Percentiles rank a stretch among this genome's conserved stretches.
Evolutionary conservation across 2,888 invertebrate genomes (phyloP).

Genomic region (Stomorhina lunata): DNA sequence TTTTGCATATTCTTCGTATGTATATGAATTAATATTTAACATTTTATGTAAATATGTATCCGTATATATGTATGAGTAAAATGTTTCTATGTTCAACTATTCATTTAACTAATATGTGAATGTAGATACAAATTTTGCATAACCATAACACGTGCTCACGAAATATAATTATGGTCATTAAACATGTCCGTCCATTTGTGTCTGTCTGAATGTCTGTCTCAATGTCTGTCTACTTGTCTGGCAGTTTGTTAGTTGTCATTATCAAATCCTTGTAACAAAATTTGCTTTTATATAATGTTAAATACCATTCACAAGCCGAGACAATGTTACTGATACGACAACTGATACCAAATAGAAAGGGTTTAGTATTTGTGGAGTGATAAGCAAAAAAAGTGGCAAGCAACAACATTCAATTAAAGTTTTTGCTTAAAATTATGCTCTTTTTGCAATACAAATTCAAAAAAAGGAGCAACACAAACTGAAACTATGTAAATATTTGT

Average conservation of each 20-base stretch:
- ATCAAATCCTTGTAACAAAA: constrained; percentile 39
- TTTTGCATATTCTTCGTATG: too few species aligned
- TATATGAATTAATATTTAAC: too few species aligned
- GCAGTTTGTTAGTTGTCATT: constrained; percentile 36
- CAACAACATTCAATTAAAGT: neutral
- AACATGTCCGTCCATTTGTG: constrained; percentile 19
- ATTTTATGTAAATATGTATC: too few species aligned
- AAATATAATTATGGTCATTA: constrained; percentile 52
- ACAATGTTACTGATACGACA: constrained; percentile 18
- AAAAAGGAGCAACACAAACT: neutral
- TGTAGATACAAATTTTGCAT: neutral
- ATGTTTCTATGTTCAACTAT: neutral
- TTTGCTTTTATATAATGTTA: neutral
- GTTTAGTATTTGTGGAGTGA: neutral
- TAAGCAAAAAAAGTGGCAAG: neutral
- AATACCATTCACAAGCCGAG: neutral
- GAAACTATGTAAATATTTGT: constrained; percentile 36
- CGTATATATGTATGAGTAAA: neutral
- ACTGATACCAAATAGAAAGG: too few species aligned
- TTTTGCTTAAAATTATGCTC: neutral
- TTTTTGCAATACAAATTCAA: constrained; percentile 1
- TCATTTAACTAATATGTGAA: neutral
- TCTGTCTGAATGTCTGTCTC: too few species aligned
- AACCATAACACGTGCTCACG: constrained; percentile 10
- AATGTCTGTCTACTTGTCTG: constrained; percentile 33